Conservation (phyloP, 1,140 invertebrate genomes). For the Spodoptera litura region DNA sequence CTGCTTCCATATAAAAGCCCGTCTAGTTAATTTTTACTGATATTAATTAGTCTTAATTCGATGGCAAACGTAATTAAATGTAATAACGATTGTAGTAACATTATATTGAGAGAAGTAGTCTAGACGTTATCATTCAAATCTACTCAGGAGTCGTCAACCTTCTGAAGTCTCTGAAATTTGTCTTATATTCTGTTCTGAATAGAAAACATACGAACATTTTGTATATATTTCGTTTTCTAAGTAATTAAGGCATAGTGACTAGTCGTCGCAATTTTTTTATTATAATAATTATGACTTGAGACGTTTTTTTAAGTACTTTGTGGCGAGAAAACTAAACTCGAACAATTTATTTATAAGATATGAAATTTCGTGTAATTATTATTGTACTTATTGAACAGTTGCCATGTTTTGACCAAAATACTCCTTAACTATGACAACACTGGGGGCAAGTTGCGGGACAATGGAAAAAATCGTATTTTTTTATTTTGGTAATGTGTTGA, state of each 20-base stretch:
- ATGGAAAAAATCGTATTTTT: background rate
- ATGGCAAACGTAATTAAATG: no score
- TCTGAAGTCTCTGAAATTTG: background rate
- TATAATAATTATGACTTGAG: conserved; percentile 33
- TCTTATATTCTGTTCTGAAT: conserved; percentile 54
- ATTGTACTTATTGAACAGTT: conserved; percentile 28
- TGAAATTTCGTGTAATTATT: conserved; percentile 30
- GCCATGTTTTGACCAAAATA: conserved; percentile 37
- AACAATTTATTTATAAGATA: conserved; percentile 41
- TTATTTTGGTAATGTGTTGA: background rate
- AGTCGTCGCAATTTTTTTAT: conserved; percentile 65
- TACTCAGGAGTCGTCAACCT: no score
- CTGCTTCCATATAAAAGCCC: no score
- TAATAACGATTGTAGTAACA: no score
- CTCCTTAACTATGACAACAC: conserved; percentile 2
- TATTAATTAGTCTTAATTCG: no score
- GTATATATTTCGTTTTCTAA: conserved; percentile 60
- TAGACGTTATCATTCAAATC: no score
- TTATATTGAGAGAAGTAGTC: no score
- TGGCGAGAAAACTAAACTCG: conserved; percentile 23
- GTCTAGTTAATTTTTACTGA: no score
- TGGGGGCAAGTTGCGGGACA: background rate
- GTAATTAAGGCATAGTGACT: conserved; percentile 67
- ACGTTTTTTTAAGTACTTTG: conserved; percentile 34
- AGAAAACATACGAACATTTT: conserved; percentile 57